A percentile compares a stretch with the other conserved stretches of the same genome.
phyloP scores from a whole-genome alignment of 1,140 invertebrate species.

The Drosophila takahashii region DNA sequence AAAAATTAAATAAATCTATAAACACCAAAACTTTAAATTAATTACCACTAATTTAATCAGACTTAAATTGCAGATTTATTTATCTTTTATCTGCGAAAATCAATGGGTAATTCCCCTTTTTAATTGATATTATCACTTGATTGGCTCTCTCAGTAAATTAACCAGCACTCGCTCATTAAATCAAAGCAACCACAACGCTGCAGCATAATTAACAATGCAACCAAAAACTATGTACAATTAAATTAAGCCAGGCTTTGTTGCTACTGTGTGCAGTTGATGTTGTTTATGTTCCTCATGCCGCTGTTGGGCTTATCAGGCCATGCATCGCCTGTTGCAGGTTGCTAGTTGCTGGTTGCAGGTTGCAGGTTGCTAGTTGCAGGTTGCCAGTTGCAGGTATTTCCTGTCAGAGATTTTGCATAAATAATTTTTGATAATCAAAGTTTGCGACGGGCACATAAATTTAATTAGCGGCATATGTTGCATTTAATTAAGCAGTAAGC shows the following conservation, averaged over 20 bases:
- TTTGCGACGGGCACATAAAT: slow-evolving; percentile 79
- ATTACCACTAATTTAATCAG: neutral
- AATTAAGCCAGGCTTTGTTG: slow-evolving; percentile 65
- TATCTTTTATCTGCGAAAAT: neutral
- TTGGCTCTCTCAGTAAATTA: slow-evolving; percentile 22
- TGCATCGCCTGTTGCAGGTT: slow-evolving; percentile 52
- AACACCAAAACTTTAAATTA: neutral
- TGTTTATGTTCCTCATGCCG: slow-evolving; percentile 22
- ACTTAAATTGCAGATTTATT: neutral
- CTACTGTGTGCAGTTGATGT: slow-evolving; percentile 18
- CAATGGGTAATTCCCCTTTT: neutral
- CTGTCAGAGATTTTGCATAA: slow-evolving; percentile 82
- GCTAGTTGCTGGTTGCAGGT: slow-evolving; percentile 35
- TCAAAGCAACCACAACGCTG: slow-evolving; percentile 31
- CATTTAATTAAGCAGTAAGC: slow-evolving; percentile 82
- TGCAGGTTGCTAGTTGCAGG: slow-evolving; percentile 1
- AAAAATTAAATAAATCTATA: too few relatives aligned
- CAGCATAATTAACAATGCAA: slow-evolving; percentile 79
- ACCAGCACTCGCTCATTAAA: slow-evolving; percentile 37
- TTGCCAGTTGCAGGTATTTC: slow-evolving; percentile 73
- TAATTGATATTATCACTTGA: slow-evolving; percentile 21
- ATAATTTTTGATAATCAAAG: slow-evolving; percentile 83
- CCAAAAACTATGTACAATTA: slow-evolving; percentile 80
- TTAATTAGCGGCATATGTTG: slow-evolving; percentile 82
- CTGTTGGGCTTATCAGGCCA: slow-evolving; percentile 50